Conservation (phyloP, 2,888 invertebrate genomes). For the Chromoteleia sp. region DNA sequence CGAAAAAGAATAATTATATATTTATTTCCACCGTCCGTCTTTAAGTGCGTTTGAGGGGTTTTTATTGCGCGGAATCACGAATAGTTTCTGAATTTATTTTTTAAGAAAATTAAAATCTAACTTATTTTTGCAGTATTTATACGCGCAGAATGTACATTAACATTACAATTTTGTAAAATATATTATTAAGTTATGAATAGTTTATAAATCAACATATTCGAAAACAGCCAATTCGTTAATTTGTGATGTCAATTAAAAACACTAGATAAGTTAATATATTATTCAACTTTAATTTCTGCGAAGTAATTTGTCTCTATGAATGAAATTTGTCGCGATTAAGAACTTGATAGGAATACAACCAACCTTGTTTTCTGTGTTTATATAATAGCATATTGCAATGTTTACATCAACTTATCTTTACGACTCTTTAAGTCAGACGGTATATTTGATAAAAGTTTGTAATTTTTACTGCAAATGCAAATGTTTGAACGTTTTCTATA, state of each 20-base stretch:
- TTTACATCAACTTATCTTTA: not conserved
- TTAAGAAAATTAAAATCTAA: too few species aligned
- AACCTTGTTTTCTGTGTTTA: not conserved
- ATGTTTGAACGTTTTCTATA: not conserved
- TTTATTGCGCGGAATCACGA: slow-evolving; percentile 11
- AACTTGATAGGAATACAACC: not conserved
- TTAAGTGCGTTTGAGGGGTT: slow-evolving; percentile 15
- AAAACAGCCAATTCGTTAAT: too few species aligned
- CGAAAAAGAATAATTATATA: slow-evolving; percentile 55
- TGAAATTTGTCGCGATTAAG: not conserved
- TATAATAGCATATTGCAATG: not conserved
- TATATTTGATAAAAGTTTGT: not conserved
- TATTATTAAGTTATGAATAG: too few species aligned
- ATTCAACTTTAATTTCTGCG: too few species aligned
- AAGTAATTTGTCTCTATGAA: not conserved
- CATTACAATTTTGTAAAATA: too few species aligned
- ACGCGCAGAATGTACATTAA: too few species aligned
- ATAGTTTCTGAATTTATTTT: not conserved
- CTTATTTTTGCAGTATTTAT: too few species aligned
- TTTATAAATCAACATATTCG: too few species aligned
- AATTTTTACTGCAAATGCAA: not conserved
- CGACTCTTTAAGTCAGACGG: not conserved
- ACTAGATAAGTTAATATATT: too few species aligned
- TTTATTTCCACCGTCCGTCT: slow-evolving; percentile 44
- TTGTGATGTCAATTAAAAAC: not conserved